Evolutionary conservation across 2,113 vertebrate genomes (phyloP), one percentile per base, ranked within the genome.

Genomic region (Mixornis gularis): DNA sequence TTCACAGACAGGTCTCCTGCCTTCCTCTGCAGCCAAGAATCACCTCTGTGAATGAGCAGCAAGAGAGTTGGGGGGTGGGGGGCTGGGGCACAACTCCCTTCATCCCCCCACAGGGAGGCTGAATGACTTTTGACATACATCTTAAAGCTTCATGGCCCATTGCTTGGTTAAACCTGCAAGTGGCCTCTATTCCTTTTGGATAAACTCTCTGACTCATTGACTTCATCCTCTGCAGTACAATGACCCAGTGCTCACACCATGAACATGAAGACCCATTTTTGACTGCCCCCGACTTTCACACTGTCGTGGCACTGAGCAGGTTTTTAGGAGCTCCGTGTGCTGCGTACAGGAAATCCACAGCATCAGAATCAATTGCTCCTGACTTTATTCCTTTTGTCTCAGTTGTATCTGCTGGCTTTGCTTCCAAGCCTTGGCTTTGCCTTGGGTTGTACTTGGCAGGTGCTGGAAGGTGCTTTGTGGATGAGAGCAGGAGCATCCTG

Each of bases 181-280:
- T 7, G 16, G 13, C 13, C 32, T 66, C 52, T 66, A 9, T 84
- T 78, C 20, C 36, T 74, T 30, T 68, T 81, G 60, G 51, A 24
- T 76, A 32, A 79, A 32, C 44, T 46, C 25, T 36, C 62, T 7
- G 10, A 38, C 34, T 78, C 41, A 4, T n/a, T 72, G 62, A 20
- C 51, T 65, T n/a, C 55, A 13, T 36, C 5, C 0, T n/a, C 55
- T 73, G 63, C 55, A 65, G 1, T 56, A 41, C 0, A 0, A 71
- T 51, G 53, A 62, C 49, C 24, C 11, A 2, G 0, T 26, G 41
- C 25, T 91, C 34, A 43, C 1, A 2, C 24, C 30, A 25, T 3
- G 40, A 52, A 32, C 14, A 1, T 7, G 22, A 89, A 77, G 76
- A 66, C 22, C 15, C 6, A 2, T 14, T 18, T 74, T 48, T 80